Conservation (phyloP, 2,113 vertebrate species). For the Salvator merianae region DNA sequence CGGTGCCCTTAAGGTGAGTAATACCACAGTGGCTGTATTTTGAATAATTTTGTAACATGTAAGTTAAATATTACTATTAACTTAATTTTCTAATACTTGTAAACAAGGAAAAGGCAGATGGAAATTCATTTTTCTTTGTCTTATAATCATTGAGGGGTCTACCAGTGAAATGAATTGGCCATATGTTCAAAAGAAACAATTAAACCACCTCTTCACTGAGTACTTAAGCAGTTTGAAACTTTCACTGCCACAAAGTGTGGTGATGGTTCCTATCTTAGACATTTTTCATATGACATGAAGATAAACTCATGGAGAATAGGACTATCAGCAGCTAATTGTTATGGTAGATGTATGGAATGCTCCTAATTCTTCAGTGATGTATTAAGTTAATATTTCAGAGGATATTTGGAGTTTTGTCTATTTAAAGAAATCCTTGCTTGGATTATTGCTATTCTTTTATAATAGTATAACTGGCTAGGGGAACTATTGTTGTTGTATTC, state of each 20-base stretch:
- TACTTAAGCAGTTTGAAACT: background rate
- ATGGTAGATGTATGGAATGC: background rate
- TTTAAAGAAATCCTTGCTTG: background rate
- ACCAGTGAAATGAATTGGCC: background rate
- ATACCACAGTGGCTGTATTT: background rate
- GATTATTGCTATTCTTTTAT: too few relatives aligned
- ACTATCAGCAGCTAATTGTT: background rate
- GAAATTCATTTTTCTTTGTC: background rate
- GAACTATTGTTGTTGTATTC: too few relatives aligned
- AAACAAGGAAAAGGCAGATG: background rate
- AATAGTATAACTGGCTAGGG: too few relatives aligned
- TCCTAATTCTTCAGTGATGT: background rate
- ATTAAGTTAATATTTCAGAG: background rate
- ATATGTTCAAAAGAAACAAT: background rate
- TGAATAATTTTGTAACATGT: background rate
- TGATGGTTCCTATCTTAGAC: background rate
- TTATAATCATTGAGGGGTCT: background rate
- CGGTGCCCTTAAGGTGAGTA: slow-evolving; percentile 92
- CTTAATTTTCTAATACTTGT: background rate
- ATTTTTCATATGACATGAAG: background rate
- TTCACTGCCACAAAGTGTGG: background rate
- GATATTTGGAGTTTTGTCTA: background rate
- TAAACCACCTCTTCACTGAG: background rate
- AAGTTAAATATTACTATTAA: background rate
- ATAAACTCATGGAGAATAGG: background rate